phyloP scores from a whole-genome alignment of 2,888 invertebrate genomes.

The Hyposoter dolosus region DNA sequence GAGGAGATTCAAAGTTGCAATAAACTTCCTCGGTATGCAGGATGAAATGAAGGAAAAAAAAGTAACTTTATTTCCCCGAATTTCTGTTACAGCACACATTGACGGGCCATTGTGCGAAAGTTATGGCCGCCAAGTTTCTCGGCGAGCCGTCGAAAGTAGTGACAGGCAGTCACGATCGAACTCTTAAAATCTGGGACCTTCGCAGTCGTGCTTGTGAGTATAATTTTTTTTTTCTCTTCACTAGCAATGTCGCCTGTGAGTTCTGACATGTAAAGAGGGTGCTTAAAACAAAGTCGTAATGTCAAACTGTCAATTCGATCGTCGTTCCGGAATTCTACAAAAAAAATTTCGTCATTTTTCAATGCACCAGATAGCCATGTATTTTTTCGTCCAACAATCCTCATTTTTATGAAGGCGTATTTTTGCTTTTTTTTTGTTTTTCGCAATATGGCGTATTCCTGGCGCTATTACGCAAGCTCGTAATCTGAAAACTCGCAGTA shows the following conservation, averaged over 20 bases:
- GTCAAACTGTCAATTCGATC: background rate
- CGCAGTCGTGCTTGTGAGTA: conserved; percentile 94
- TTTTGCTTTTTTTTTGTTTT: background rate
- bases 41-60: conserved; percentile 18
- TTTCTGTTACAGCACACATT: conserved; percentile 92
- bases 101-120: conserved; percentile 98
- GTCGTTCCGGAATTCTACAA: background rate
- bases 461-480: conserved; percentile 2
- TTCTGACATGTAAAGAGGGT: conserved; percentile 1
- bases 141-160: conserved; percentile 97
- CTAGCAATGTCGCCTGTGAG: background rate
- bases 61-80: conserved; percentile 29
- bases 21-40: conserved; percentile 26
- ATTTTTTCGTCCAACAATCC: background rate
- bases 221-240: conserved; percentile 23
- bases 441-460: background rate
- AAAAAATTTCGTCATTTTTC: background rate
- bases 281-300: conserved; percentile 2
- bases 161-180: conserved; percentile 98
- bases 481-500: background rate
- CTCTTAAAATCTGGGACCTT: conserved; percentile 99
- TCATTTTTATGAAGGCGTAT: background rate
- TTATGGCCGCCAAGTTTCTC: conserved; percentile 98
- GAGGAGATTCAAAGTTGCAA: conserved; percentile 38
- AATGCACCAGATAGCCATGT: background rate